Percentiles rank a stretch among this genome's conserved stretches.
phyloP scores from a whole-genome alignment of 2,888 invertebrate species.

The Mythimna pallens region DNA sequence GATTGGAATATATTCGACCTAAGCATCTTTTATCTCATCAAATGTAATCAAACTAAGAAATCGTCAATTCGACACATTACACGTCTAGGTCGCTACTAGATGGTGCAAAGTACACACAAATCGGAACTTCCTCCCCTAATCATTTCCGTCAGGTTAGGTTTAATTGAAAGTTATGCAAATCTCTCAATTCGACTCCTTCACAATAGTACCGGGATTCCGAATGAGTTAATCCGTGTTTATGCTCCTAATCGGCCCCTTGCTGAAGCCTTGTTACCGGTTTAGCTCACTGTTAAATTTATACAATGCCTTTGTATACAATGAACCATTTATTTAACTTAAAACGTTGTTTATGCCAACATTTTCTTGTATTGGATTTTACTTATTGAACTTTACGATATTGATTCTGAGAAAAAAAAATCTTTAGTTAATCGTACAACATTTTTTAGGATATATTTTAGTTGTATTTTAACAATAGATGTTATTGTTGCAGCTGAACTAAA shows the following conservation, averaged over 20 bases:
- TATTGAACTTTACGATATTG: slow-evolving; percentile 62
- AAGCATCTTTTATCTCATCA: neutral
- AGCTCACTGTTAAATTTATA: slow-evolving; percentile 87
- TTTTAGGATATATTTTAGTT: neutral
- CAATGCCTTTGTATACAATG: slow-evolving; percentile 86
- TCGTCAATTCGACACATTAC: slow-evolving; percentile 15
- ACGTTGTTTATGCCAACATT: slow-evolving; percentile 78
- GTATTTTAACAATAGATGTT: slow-evolving; percentile 40
- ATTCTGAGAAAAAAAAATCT: slow-evolving; percentile 37
- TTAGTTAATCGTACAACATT: slow-evolving; percentile 2
- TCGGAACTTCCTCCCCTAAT: slow-evolving; percentile 84
- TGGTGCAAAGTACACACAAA: slow-evolving; percentile 69
- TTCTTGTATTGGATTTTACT: slow-evolving; percentile 73
- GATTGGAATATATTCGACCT: neutral
- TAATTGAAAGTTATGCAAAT: slow-evolving; percentile 91
- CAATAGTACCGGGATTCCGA: slow-evolving; percentile 89
- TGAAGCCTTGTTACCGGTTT: slow-evolving; percentile 87
- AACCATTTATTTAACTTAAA: slow-evolving; percentile 83
- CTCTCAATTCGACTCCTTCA: slow-evolving; percentile 89
- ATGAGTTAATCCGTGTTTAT: slow-evolving; percentile 91
- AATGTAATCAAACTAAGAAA: slow-evolving; percentile 26
- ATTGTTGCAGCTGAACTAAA: slow-evolving; percentile 97
- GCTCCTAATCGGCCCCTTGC: slow-evolving; percentile 89
- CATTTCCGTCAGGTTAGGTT: slow-evolving; percentile 88
- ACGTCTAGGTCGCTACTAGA: slow-evolving; percentile 34